Evolutionary conservation across 2,888 invertebrate species (phyloP), one percentile per base, ranked within the genome.

Genomic region (Steinernema scapterisci): DNA sequence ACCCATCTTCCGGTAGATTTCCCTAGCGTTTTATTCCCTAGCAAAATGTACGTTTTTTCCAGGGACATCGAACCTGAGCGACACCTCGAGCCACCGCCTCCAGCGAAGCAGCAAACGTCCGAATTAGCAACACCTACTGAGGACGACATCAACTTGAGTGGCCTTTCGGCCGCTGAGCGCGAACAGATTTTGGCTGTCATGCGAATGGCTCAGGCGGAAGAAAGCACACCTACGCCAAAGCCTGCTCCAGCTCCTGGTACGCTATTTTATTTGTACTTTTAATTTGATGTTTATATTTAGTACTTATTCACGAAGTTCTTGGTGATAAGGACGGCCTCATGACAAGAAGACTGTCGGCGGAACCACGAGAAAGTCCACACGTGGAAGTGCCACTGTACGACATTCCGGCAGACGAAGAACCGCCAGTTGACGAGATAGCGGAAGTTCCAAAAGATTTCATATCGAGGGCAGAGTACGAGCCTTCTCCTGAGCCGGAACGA

Each of bases 171-270:
- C 16, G 77, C 72, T 13, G 82, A 82, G 76, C 79, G 76, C 23
- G 76, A 82, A 43, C 77, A 83, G 70, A 83, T 82, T 52, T 27
- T 79, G 56, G 54, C 76, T 11, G 82, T 81, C 9, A 82, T 83
- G 77, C 48, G 75, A 21, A 76, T 79, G 76, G 82, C 82, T 1
- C 78, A 75, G 46, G 74, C 56, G 54, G 70, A 56, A 21, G 75
- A 74, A 25, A 63, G 70, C 19, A 43, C 48, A 23, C 31, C 46
- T 6, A n/a, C 74, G n/a, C 74, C 54, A 70, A 48, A 25, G 21
- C 23, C 70, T 38, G 23, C 38, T 51, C 38, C 48, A 13, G 63
- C 27, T 38, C 21, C 21, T 6, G 21, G 54, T 25, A 54, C 3
- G 3, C 25, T 6, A 19, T 23, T 13, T 54, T 13, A 73, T 43